Base-by-base conservation (phyloP, 2,113 vertebrate genomes). In the Myrmecobius fasciatus region DNA sequence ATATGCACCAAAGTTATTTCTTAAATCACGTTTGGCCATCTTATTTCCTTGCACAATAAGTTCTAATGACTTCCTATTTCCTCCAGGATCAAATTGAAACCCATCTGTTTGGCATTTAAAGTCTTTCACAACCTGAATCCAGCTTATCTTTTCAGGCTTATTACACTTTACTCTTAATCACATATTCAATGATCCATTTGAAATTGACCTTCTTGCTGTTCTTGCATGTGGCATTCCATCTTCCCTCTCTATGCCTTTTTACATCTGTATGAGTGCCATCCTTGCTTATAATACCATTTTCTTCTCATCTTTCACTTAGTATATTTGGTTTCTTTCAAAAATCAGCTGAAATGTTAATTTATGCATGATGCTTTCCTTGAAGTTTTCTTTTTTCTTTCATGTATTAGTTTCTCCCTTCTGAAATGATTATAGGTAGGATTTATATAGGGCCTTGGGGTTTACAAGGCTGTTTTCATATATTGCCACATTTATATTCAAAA, bases 61-160 rank as follows among this genome's bases (percentile, higher is more conserved):
- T 7, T 43, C n/a, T 43, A 83, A 83, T 83, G 67, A 5, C n/a
- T 83, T 83, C 67, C 36, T 43, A 24, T 83, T 83, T 83, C 67
- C 67, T 83, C n/a, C 8, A 43, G 36, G n/a, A 83, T 83, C 67
- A 83, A 83, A 83, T 83, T 43, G 67, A 83, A 83, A 83, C n/a
- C 67, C n/a, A 83, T 83, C 67, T 83, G 67, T 83, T 83, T 83
- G 67, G 67, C n/a, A 83, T 83, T 83, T 83, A 83, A 83, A 83
- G 17, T 24, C 67, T 83, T 83, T 83, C 20, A 83, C 20, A 83
- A n/a, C 2, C n/a, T 83, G 67, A 83, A 83, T n/a, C 1, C 67
- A 83, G n/a, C 17, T 83, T 83, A 43, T 43, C 67, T 83, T 83
- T 43, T n/a, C 20, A 83, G 67, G n/a, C 36, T 83, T 83, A 43